Conservation (phyloP, 2,113 vertebrate genomes). For the Nicator chloris region DNA sequence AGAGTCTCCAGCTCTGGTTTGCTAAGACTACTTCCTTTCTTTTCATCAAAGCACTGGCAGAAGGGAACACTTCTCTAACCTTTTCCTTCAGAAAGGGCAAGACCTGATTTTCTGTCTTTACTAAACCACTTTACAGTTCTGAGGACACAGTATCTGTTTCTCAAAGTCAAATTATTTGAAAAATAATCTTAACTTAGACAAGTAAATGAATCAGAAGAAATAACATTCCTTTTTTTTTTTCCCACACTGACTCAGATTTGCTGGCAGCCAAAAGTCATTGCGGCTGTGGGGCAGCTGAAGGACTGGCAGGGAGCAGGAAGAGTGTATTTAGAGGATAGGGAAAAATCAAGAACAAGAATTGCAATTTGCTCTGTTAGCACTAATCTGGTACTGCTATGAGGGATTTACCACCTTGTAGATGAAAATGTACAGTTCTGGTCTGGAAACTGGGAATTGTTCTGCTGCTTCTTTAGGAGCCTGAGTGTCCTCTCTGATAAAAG, state of each 20-base stretch:
- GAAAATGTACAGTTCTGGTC: not conserved
- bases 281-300: not conserved
- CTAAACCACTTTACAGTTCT: not conserved
- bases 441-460: not conserved
- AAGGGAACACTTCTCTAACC: not conserved
- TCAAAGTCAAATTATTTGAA: slow-evolving; percentile 18
- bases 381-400: not conserved
- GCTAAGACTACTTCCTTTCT: not conserved
- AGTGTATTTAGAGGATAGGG: not conserved
- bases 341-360: not conserved
- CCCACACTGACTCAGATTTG: not conserved
- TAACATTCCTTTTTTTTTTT: not conserved
- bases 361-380: not conserved
- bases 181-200: not conserved
- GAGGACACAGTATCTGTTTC: not conserved
- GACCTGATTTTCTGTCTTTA: not conserved
- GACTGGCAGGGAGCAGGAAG: not conserved
- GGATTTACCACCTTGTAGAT: not conserved
- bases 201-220: not conserved
- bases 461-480: not conserved
- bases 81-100: not conserved
- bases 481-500: not conserved
- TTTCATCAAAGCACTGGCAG: not conserved
- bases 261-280: not conserved
- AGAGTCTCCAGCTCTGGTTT: not conserved